A percentile compares a stretch with the other conserved stretches of the same genome.
phyloP scores from a whole-genome alignment of 2,888 invertebrate genomes.

The Cantharis flavilabris region DNA sequence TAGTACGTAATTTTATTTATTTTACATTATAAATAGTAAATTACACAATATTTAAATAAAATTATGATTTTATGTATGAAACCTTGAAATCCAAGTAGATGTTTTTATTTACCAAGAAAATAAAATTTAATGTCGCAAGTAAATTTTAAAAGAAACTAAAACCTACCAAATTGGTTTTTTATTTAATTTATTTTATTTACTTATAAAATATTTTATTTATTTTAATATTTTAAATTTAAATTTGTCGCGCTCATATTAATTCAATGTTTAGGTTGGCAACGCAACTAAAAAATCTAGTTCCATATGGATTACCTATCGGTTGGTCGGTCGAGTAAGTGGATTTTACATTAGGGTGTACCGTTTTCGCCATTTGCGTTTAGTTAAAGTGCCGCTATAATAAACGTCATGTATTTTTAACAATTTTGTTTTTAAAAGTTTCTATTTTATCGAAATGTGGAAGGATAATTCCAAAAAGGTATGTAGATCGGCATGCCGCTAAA shows the following conservation, averaged over 20 bases:
- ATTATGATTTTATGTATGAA: neutral
- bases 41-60: neutral
- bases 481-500: conserved; percentile 1
- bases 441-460: neutral
- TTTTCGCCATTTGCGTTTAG: neutral
- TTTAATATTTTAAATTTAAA: neutral
- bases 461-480: conserved; percentile 13
- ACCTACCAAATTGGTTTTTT: neutral
- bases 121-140: neutral
- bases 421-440: neutral
- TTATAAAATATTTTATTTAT: no score
- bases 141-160: neutral
- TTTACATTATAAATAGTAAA: neutral
- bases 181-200: neutral
- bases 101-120: neutral
- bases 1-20: neutral
- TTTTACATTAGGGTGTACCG: neutral
- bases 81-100: neutral
- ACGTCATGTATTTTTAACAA: neutral
- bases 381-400: neutral
- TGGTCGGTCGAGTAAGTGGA: neutral
- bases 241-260: neutral
- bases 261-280: neutral
- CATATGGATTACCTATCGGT: conserved; percentile 2
- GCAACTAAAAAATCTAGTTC: neutral